Conservation (phyloP, 2,888 invertebrate genomes). For the Drosophila falleni region DNA sequence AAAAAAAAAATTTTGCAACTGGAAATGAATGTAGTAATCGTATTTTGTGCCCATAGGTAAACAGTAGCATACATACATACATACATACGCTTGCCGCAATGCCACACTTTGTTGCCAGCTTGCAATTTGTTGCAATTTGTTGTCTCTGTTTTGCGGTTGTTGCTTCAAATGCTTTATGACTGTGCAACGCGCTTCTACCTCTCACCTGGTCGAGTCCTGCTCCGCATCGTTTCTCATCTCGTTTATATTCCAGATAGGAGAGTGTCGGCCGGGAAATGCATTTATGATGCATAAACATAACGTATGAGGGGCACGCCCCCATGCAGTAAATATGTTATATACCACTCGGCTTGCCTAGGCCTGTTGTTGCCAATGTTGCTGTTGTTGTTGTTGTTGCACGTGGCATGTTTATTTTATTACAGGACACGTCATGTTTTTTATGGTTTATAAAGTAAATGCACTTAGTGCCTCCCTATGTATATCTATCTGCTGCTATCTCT, state of each 20-base stretch:
- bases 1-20: constrained; percentile 43
- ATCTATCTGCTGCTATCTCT: background rate
- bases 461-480: background rate
- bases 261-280: constrained; percentile 56
- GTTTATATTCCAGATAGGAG: constrained; percentile 23
- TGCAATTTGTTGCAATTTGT: constrained; percentile 77
- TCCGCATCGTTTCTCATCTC: constrained; percentile 14
- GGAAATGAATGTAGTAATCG: constrained; percentile 54
- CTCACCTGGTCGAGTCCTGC: constrained; percentile 4
- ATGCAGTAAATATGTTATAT: constrained; percentile 3
- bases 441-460: constrained; percentile 54
- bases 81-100: constrained; percentile 13
- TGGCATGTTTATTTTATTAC: constrained; percentile 64
- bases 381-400: constrained; percentile 29
- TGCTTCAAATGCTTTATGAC: constrained; percentile 72
- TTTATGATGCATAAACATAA: constrained; percentile 74
- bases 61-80: constrained; percentile 25
- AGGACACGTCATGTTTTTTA: constrained; percentile 56
- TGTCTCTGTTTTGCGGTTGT: constrained; percentile 60
- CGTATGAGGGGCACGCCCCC: constrained; percentile 52
- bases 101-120: constrained; percentile 21
- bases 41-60: constrained; percentile 49
- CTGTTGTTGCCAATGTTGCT: constrained; percentile 23
- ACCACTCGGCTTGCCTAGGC: constrained; percentile 19
- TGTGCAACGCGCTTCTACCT: constrained; percentile 53